phyloP scores from a whole-genome alignment of 2,113 vertebrate species.

The Ptilonorhynchus violaceus region DNA sequence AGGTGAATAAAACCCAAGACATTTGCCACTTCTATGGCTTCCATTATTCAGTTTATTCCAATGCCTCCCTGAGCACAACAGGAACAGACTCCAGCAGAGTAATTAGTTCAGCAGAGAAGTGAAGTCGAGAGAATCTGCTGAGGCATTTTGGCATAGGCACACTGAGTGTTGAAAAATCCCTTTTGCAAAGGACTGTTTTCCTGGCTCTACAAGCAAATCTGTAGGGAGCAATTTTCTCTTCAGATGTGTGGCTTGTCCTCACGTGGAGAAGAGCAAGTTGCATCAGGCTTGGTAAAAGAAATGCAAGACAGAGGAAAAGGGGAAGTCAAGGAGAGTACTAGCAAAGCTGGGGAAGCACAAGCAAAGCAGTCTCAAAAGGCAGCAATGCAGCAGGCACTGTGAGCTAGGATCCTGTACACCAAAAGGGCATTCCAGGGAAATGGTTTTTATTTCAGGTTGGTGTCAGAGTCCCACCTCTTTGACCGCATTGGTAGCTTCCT shows the following conservation, averaged over 20 bases:
- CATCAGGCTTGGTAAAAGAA: neutral
- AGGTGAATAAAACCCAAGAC: constrained; percentile 71
- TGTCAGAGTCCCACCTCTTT: neutral
- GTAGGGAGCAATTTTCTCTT: neutral
- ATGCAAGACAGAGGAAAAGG: neutral
- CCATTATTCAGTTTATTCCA: constrained; percentile 38
- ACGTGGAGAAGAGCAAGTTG: neutral
- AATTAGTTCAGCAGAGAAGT: neutral
- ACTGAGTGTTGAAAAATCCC: neutral
- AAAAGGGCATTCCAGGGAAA: neutral
- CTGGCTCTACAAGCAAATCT: neutral
- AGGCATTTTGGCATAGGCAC: neutral
- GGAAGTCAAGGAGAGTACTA: neutral
- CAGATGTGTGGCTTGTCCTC: neutral
- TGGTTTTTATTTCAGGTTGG: neutral
- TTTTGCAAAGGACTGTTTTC: neutral
- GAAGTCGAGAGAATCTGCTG: neutral
- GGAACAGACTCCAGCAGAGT: constrained; percentile 19
- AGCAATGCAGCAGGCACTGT: neutral
- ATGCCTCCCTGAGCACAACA: constrained; percentile 23
- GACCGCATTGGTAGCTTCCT: neutral
- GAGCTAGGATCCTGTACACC: neutral
- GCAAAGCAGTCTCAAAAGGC: neutral
- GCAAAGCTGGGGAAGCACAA: neutral
- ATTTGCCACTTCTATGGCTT: constrained; percentile 42